phyloP scores from a whole-genome alignment of 2,113 vertebrate species.

The Myrmecobius fasciatus region DNA sequence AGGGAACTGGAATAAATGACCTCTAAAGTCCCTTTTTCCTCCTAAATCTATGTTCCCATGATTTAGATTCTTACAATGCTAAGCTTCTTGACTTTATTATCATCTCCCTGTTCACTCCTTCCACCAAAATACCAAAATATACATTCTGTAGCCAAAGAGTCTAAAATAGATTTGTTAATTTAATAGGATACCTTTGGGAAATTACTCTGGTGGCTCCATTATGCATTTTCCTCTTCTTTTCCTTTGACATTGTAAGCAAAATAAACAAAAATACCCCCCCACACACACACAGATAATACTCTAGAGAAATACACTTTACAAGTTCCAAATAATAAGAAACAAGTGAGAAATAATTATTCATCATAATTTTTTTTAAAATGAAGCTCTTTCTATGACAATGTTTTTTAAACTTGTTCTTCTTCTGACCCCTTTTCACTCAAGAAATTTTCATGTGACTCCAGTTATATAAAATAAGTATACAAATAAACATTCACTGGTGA shows the following conservation, averaged over 20 bases:
- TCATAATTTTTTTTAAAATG: neutral
- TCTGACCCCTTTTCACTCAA: no score
- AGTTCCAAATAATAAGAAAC: constrained; percentile 5
- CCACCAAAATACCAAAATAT: constrained; percentile 1
- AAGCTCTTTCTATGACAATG: neutral
- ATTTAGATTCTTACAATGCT: neutral
- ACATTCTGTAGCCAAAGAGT: neutral
- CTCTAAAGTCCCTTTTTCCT: neutral
- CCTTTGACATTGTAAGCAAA: constrained; percentile 37
- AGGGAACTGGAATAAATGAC: neutral
- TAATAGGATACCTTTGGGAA: neutral
- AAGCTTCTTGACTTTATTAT: neutral
- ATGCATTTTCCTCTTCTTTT: neutral
- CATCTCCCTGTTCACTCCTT: neutral
- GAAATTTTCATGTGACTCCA: no score
- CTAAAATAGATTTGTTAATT: neutral
- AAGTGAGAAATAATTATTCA: neutral
- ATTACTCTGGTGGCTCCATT: neutral
- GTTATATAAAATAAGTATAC: no score
- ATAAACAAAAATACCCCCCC: constrained; percentile 16
- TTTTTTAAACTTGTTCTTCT: no score
- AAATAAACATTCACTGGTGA: no score
- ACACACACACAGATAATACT: neutral
- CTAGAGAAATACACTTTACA: constrained; percentile 24
- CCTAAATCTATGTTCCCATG: neutral